Percentiles rank a stretch among this genome's conserved stretches.
phyloP scores from a whole-genome alignment of 2,797 vertebrate species.

The Eospalax fontanierii region DNA sequence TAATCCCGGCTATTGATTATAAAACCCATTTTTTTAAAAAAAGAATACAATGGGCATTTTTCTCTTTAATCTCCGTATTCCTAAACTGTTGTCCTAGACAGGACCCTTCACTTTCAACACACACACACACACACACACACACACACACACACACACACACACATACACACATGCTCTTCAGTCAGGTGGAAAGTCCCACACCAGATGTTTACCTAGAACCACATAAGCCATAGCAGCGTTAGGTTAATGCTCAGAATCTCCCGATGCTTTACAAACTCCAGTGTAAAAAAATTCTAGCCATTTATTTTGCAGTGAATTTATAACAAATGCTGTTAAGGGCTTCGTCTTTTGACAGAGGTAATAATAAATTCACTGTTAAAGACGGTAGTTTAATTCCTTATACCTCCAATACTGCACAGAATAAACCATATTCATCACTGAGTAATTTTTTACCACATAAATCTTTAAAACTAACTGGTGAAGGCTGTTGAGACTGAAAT shows the following conservation, averaged over 20 bases:
- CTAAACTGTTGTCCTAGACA: slow-evolving; percentile 33
- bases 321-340: slow-evolving; percentile 89
- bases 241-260: slow-evolving; percentile 70
- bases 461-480: slow-evolving; percentile 90
- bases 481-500: slow-evolving; percentile 91
- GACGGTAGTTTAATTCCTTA: slow-evolving; percentile 91
- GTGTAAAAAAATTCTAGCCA: slow-evolving; percentile 75
- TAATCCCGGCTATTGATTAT: slow-evolving; percentile 38
- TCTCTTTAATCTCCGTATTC: slow-evolving; percentile 35
- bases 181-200: slow-evolving; percentile 73
- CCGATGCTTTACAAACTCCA: slow-evolving; percentile 76
- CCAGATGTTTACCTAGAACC: slow-evolving; percentile 80
- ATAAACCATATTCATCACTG: slow-evolving; percentile 90
- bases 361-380: slow-evolving; percentile 92
- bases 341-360: slow-evolving; percentile 91
- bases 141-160: slow-evolving; percentile 5
- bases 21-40: slow-evolving; percentile 47
- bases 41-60: slow-evolving; percentile 51
- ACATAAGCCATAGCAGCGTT: slow-evolving; percentile 65
- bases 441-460: slow-evolving; percentile 91
- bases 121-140: slow-evolving; percentile 18
- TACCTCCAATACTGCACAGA: slow-evolving; percentile 90
- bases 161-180: slow-evolving; percentile 10
- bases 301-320: slow-evolving; percentile 88
- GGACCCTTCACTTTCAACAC: slow-evolving; percentile 49